Base-by-base conservation (phyloP, 2,797 vertebrate genomes). In the Gallinago stenura region DNA sequence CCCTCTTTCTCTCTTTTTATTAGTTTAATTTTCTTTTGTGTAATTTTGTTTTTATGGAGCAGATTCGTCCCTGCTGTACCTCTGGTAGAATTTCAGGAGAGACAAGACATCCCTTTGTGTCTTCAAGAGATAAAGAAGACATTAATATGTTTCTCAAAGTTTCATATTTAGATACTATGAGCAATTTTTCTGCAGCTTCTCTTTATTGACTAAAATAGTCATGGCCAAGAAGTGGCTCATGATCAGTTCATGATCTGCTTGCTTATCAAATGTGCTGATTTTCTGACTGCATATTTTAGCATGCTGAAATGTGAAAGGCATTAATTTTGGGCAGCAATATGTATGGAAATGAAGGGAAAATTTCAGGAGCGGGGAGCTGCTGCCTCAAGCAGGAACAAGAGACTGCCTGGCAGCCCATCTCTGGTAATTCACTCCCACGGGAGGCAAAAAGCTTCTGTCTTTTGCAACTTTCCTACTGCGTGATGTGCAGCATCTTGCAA, bases 21-120 rank as follows among this genome's bases (percentile, higher is more conserved):
- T 97, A 95, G 97, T 96, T 97, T 97, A 97, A 97, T 97, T 97
- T 97, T 96, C 96, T 96, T 96, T 71, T 86, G 81, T 94, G 91
- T 85, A 95, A 96, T 95, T 90, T 93, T 94, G 65, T n/a, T 95
- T 97, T 97, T 97, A 97, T 97, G 82, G 91, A 94, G 89, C 64
- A 96, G 79, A 96, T 95, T 96, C 7, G 43, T 95, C 86, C 87
- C 51, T 91, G 73, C 28, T 88, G 46, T 79, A 95, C 78, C 46
- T 85, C 83, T 80, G 28, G 51, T 89, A 80, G 48, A 89, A 83
- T 86, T 94, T 95, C 83, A 70, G 46, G 48, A 80, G 33, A 79
- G 35, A 87, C 57, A 96, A 89, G 78, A 84, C 62, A 90, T 56
- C 35, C 26, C 24, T 82, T 64, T 94, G 56, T 84, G 45, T 57